Evolutionary conservation across 2,888 invertebrate species (phyloP).

Genomic region (Homarus gammarus): DNA sequence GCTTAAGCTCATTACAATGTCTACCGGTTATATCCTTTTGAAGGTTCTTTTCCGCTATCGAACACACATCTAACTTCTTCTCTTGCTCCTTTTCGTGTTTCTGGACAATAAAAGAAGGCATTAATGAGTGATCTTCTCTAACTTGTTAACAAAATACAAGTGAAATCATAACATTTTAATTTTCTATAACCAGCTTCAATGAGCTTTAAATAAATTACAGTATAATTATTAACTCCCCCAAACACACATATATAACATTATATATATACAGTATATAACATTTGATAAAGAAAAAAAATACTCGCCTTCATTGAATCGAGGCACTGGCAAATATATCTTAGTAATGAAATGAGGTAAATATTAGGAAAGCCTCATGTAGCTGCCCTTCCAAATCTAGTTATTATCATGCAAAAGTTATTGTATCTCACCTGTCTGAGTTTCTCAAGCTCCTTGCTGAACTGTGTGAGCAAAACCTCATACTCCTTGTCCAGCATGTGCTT

Average conservation of each 20-base stretch:
- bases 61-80: conserved; percentile 68
- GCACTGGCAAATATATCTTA: no score
- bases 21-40: conserved; percentile 56
- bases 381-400: no score
- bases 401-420: not conserved
- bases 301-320: no score
- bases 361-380: no score
- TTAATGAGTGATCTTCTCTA: no score
- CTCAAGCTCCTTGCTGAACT: conserved; percentile 94
- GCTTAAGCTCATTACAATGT: conserved; percentile 86
- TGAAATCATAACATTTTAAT: not conserved
- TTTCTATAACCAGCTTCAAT: not conserved
- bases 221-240: not conserved
- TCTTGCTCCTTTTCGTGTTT: conserved; percentile 76
- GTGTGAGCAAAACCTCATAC: conserved; percentile 94
- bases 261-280: no score
- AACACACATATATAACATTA: no score
- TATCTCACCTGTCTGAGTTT: conserved; percentile 85
- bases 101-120: conserved; percentile 29
- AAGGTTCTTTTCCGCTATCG: conserved; percentile 49
- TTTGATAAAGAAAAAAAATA: no score
- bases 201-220: not conserved
- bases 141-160: no score
- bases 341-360: no score
- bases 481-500: conserved; percentile 97